Evolutionary conservation across 1,140 invertebrate species (phyloP).

Genomic region (Cherax destructor): DNA sequence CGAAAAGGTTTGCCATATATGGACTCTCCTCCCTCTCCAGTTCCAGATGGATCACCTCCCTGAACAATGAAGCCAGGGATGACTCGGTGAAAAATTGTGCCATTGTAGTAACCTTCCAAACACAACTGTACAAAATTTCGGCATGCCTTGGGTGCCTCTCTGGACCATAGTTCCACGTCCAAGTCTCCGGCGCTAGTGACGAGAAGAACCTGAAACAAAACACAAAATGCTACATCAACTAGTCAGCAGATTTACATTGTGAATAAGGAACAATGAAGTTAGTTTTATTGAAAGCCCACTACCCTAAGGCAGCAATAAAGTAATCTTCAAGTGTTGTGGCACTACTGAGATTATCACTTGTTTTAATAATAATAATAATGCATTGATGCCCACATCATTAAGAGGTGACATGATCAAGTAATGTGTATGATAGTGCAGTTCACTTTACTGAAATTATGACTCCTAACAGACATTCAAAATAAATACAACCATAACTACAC

Average conservation of each 20-base stretch:
- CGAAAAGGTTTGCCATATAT: slow-evolving; percentile 96
- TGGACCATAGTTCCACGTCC: slow-evolving; percentile 98
- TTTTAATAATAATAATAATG: no score
- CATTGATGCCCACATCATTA: no score
- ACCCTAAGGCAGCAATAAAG: background rate
- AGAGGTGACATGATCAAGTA: no score
- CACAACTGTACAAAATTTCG: slow-evolving; percentile 98
- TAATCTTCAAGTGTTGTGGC: background rate
- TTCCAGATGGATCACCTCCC: slow-evolving; percentile 97
- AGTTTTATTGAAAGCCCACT: background rate
- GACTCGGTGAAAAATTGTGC: slow-evolving; percentile 93
- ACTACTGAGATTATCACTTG: background rate
- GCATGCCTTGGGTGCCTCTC: slow-evolving; percentile 96
- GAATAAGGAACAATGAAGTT: background rate
- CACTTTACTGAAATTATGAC: no score
- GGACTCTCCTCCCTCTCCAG: slow-evolving; percentile 94
- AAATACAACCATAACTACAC: no score
- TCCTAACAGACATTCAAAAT: no score
- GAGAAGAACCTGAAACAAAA: slow-evolving; percentile 85
- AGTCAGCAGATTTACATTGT: background rate
- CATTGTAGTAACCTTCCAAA: slow-evolving; percentile 97
- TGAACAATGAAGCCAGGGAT: slow-evolving; percentile 95
- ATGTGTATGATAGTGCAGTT: no score
- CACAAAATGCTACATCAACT: background rate
- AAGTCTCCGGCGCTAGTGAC: slow-evolving; percentile 96